Base-by-base conservation (phyloP, 2,797 vertebrate genomes). In the Myoxocephalus aenaeus region DNA sequence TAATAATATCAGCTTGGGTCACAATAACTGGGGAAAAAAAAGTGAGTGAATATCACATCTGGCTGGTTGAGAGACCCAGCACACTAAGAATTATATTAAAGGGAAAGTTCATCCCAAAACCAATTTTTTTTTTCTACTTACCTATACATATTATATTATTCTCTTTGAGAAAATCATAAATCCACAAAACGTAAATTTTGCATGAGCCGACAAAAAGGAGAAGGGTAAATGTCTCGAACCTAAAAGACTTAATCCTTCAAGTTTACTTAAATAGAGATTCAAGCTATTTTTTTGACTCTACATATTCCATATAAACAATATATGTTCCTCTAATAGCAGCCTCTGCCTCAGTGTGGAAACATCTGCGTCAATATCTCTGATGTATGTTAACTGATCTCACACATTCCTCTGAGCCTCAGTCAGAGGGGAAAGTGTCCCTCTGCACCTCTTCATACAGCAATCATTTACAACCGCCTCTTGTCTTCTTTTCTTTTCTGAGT, bases 361-460 rank as follows among this genome's bases (percentile, higher is more conserved):
- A 53, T 17, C 20, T 53, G 51, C 50, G 54, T 59, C 65, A 61
- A 44, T 20, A 9, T 51, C 22, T 62, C 59, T 70, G 20, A 3
- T 27, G 25, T 7, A 14, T 46, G n/a, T 29, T 36, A 65, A 27
- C 17, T 65, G 15, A 27, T 51, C 15, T 48, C n/a, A 59, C 48
- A 66, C 70, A 58, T 18, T 71, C 63, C 44, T 66, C 27, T 57
- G 70, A 57, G 70, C 53, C 56, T 59, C 36, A 5, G 51, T 64
- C 67, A 38, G 4, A 4, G 17, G 56, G 44, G 46, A 7, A 48
- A 20, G 7, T 1, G 8, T 50, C 20, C 22, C 50, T 57, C 32
- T 59, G 64, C n/a, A n/a, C 42, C 58, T 82, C 75, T 65, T 78
- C 74, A 70, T 70, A 51, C 0, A 7, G 64, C 67, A 38, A 18